Evolutionary conservation across 1,140 invertebrate genomes (phyloP).

Genomic region (Cheumatopsyche charites): DNA sequence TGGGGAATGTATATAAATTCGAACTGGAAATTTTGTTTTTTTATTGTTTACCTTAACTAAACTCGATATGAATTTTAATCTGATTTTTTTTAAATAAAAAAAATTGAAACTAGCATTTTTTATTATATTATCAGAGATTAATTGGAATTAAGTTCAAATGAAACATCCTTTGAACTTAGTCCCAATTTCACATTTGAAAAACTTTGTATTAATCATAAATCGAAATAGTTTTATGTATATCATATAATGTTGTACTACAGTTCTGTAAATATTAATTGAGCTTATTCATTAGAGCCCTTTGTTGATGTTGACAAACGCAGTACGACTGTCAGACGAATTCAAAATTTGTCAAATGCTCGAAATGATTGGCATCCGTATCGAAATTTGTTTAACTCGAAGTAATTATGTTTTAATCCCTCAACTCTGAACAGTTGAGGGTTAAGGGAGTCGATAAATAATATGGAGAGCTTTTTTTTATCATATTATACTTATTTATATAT

Average conservation of each 20-base stretch:
- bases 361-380: background rate
- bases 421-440: background rate
- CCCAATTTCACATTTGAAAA: too few relatives aligned
- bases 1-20: background rate
- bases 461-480: background rate
- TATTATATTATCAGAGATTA: too few relatives aligned
- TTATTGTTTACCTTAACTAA: background rate
- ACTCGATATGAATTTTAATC: background rate
- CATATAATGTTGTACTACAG: background rate
- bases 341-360: conserved; percentile 7
- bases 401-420: too few relatives aligned
- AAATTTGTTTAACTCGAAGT: background rate
- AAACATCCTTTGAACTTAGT: too few relatives aligned
- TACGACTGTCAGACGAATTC: background rate
- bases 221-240: too few relatives aligned
- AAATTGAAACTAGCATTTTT: conserved; percentile 20
- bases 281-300: background rate
- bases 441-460: background rate
- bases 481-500: too few relatives aligned
- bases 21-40: background rate
- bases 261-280: background rate
- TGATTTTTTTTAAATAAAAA: too few relatives aligned
- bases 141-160: too few relatives aligned
- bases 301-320: background rate
- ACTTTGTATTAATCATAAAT: too few relatives aligned